Conservation (phyloP, 2,888 invertebrate species). For the Morinoia aosen region DNA sequence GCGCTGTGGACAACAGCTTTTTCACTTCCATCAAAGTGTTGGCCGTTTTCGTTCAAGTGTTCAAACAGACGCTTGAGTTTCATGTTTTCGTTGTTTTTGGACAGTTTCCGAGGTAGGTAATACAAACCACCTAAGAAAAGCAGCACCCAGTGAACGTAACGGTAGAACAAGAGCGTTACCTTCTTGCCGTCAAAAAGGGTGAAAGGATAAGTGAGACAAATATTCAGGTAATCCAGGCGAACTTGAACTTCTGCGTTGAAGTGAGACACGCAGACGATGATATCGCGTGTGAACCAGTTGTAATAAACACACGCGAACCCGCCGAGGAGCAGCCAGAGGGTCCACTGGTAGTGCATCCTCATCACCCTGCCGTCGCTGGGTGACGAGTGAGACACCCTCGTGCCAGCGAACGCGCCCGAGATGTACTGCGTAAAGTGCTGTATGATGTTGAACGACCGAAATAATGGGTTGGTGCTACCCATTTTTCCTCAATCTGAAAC, state of each 20-base stretch:
- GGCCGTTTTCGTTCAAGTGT: slow-evolving; percentile 58
- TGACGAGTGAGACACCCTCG: slow-evolving; percentile 29
- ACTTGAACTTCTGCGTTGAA: slow-evolving; percentile 67
- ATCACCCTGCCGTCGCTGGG: slow-evolving; percentile 65
- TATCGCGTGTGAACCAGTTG: background rate
- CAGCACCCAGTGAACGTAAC: slow-evolving; percentile 66
- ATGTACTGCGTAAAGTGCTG: background rate
- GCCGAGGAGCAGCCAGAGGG: slow-evolving; percentile 62
- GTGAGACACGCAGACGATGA: slow-evolving; percentile 66
- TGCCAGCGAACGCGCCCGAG: background rate
- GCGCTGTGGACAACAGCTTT: slow-evolving; percentile 58
- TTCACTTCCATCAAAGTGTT: slow-evolving; percentile 46
- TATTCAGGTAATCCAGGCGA: slow-evolving; percentile 64
- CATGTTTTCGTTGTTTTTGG: slow-evolving; percentile 62
- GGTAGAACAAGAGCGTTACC: slow-evolving; percentile 62
- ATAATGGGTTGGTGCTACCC: background rate
- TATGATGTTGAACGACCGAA: background rate
- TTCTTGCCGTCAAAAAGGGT: too few species aligned
- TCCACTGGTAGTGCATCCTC: slow-evolving; percentile 66
- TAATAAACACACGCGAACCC: slow-evolving; percentile 66
- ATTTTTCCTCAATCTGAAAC: background rate
- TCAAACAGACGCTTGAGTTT: slow-evolving; percentile 65
- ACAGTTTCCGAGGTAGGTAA: slow-evolving; percentile 66
- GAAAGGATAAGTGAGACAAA: slow-evolving; percentile 65
- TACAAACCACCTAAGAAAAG: slow-evolving; percentile 62